Conservation (phyloP, 2,797 vertebrate species). For the Megalops cyprinoides region DNA sequence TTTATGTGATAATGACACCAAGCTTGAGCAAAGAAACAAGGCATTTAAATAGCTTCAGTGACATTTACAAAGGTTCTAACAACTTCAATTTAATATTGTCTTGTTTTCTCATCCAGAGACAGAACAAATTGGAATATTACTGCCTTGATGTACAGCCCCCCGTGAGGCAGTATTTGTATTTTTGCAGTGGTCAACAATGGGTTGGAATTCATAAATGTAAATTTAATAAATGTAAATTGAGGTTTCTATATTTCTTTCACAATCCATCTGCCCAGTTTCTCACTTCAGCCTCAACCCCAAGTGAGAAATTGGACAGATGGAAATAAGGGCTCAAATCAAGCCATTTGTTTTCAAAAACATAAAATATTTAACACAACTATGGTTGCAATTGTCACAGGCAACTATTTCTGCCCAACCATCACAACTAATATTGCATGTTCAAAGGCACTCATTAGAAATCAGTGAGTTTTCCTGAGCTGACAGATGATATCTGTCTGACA, state of each 20-base stretch:
- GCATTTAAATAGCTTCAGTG: constrained; percentile 46
- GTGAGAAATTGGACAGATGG: no score
- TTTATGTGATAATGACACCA: constrained; percentile 44
- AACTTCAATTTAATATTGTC: constrained; percentile 43
- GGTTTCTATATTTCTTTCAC: constrained; percentile 19
- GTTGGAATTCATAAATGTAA: constrained; percentile 46
- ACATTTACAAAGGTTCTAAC: constrained; percentile 53
- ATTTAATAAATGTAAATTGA: constrained; percentile 31
- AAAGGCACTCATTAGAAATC: no score
- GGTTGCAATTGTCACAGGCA: no score
- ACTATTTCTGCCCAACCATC: no score
- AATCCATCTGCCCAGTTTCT: background rate
- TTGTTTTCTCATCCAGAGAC: constrained; percentile 39
- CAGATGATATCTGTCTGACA: no score
- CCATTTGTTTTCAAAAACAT: no score
- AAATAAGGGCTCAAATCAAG: no score
- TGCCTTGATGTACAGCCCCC: constrained; percentile 43
- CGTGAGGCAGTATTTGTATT: constrained; percentile 27
- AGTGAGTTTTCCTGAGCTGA: no score
- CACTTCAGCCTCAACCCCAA: background rate
- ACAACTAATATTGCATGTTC: no score
- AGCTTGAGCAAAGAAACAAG: constrained; percentile 51
- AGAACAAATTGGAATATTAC: constrained; percentile 36
- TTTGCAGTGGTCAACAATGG: constrained; percentile 40
- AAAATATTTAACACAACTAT: no score